Conservation (phyloP, 2,888 invertebrate genomes). For the Hydrotaea cyrtoneurina region DNA sequence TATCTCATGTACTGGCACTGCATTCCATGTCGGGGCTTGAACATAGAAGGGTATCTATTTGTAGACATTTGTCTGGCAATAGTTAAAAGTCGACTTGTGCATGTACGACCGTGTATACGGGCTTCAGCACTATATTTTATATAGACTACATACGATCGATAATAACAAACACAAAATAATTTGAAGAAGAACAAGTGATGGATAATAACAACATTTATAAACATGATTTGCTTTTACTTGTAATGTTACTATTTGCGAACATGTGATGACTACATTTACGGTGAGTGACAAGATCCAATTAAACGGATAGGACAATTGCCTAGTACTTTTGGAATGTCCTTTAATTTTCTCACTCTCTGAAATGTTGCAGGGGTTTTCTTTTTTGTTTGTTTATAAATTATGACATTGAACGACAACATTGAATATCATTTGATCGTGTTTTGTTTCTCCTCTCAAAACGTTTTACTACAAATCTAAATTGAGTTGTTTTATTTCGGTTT, state of each 20-base stretch:
- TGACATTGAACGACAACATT: conserved; percentile 48
- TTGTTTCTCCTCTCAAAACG: neutral
- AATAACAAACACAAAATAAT: conserved; percentile 2
- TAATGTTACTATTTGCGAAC: conserved; percentile 8
- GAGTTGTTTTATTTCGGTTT: conserved; percentile 22
- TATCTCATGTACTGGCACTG: too few species aligned
- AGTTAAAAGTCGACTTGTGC: too few species aligned
- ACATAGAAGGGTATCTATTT: too few species aligned
- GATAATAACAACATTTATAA: conserved; percentile 46
- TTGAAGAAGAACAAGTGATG: conserved; percentile 22
- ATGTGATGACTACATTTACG: neutral
- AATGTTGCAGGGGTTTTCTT: conserved; percentile 16
- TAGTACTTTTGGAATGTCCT: conserved; percentile 2
- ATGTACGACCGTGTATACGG: too few species aligned
- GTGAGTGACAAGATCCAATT: neutral
- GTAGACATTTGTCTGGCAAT: too few species aligned
- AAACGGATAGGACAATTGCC: neutral
- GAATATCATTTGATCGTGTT: conserved; percentile 21
- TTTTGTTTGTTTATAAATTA: conserved; percentile 14
- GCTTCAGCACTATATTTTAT: too few species aligned
- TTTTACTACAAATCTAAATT: conserved; percentile 24
- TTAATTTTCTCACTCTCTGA: neutral
- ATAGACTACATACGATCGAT: neutral
- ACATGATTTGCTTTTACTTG: conserved; percentile 20
- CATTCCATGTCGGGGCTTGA: too few species aligned